Base-by-base conservation (phyloP, 53 echinoderm and acorn worm species). In the Patiria pectinifera region DNA sequence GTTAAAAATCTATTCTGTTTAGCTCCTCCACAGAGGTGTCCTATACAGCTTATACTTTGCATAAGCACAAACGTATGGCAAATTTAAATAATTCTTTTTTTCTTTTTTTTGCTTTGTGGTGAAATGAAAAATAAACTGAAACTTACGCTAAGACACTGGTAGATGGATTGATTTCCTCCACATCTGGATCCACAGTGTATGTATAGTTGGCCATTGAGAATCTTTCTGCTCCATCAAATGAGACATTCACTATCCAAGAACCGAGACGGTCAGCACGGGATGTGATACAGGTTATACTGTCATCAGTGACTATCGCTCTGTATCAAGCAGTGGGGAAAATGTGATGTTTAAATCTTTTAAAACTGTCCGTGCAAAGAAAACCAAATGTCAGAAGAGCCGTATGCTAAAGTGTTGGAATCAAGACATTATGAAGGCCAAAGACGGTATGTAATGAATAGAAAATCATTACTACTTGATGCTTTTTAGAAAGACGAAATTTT, bases 221-320 rank as follows among this genome's bases (percentile, higher is more conserved):
- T 15, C 95, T 89, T 25, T 44, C 35, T 4, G 91, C 89, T 18
- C 92, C 92, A 75, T 91, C 93, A 89, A 95, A 95, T 9, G n/a
- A 10, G 2, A 95, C 63, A 43, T 24, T 85, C 43, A 95, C 62
- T 6, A 6, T 4, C 22, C 82, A 71, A 0, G 71, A 58, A 7
- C 87, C 75, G 35, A 49, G 80, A 14, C 46, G 53, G 21, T 4
- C 19, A 19, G 63, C 71, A n/a, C 45, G 21, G 14, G 87, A 59
- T 45, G 95, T 94, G 14, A 61, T 25, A 44, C 95, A 95, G 2
- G 35, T 66, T 53, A 95, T 87, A 7, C 70, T 63, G 35, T 83
- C 80, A 70, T 92, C 94, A 72, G 23, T 92, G 16, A 89, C 81
- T n/a, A 48, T 2, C n/a, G n/a, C n/a, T n/a, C n/a, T n/a, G n/a